phyloP scores from a whole-genome alignment of 2,888 invertebrate species.

The Rhorus exstirpatorius region DNA sequence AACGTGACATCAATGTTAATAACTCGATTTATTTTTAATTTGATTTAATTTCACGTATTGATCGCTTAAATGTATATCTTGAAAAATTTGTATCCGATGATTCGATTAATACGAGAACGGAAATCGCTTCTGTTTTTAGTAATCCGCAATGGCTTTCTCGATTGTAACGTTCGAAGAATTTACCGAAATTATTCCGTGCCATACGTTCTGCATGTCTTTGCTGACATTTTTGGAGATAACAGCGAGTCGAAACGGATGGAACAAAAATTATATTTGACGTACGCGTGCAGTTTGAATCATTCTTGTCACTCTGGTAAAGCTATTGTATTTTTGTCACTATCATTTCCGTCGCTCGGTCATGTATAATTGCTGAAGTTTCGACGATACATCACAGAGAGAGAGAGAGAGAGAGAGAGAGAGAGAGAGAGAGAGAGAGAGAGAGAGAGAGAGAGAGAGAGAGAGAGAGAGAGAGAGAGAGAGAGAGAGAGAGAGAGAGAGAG shows the following conservation, averaged over 20 bases:
- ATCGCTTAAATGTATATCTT: neutral
- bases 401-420: neutral
- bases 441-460: constrained; percentile 9
- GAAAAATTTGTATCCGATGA: neutral
- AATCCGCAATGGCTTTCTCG: neutral
- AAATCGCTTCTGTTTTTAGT: neutral
- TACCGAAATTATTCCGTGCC: constrained; percentile 22
- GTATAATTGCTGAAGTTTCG: constrained; percentile 75
- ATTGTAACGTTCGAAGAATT: constrained; percentile 2
- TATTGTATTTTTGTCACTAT: constrained; percentile 69
- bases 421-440: constrained; percentile 3
- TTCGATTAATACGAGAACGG: constrained; percentile 4
- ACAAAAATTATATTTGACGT: constrained; percentile 69
- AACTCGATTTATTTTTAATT: no score
- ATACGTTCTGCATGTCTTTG: constrained; percentile 37
- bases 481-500: constrained; percentile 10
- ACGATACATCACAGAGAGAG: constrained; percentile 69
- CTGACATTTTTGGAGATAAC: constrained; percentile 65
- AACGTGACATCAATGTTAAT: no score
- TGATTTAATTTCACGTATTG: no score
- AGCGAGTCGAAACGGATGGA: constrained; percentile 60
- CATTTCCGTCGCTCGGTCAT: constrained; percentile 61
- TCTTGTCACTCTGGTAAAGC: constrained; percentile 61
- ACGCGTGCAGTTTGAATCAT: constrained; percentile 37
- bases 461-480: constrained; percentile 4